phyloP scores from a whole-genome alignment of 2,797 vertebrate genomes.

The Aldrovandia affinis region DNA sequence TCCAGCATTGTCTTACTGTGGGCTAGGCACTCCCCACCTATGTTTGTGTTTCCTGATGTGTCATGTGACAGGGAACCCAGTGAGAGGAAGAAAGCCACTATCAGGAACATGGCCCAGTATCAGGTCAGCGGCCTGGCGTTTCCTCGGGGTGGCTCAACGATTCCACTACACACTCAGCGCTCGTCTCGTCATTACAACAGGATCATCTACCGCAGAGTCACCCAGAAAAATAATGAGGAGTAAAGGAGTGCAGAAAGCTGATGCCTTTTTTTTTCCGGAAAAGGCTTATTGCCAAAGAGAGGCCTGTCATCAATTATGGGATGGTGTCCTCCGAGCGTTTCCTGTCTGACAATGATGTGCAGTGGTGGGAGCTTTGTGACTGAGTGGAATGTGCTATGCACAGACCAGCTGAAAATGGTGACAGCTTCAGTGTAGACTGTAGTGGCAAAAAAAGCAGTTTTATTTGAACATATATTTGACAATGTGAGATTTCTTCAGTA shows the following conservation, averaged over 20 bases:
- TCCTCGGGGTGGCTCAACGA: not conserved
- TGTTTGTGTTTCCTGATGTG: not conserved
- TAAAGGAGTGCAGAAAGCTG: not conserved
- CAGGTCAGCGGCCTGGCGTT: constrained; percentile 38
- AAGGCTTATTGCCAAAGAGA: constrained; percentile 41
- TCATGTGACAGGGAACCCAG: constrained; percentile 24
- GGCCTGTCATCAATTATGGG: constrained; percentile 58
- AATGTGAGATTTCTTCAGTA: not conserved
- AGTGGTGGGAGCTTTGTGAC: constrained; percentile 46
- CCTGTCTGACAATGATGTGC: constrained; percentile 59
- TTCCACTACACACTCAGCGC: not conserved
- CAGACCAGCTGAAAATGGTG: not conserved
- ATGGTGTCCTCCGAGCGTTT: constrained; percentile 58
- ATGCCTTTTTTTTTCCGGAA: constrained; percentile 5
- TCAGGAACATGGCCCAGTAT: constrained; percentile 25
- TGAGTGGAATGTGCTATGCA: constrained; percentile 27
- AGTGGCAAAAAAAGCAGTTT: not conserved
- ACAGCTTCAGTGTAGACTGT: not conserved
- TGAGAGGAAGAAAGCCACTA: constrained; percentile 28
- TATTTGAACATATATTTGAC: not conserved
- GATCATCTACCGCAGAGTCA: constrained; percentile 6
- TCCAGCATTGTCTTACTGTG: not conserved
- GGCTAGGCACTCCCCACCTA: not conserved
- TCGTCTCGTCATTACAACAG: constrained; percentile 21
- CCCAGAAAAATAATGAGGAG: not conserved